Evolutionary conservation across 30 jellyfish, hydroid and myxozoan species (phyloP).

Genomic region (Turritopsis rubra): DNA sequence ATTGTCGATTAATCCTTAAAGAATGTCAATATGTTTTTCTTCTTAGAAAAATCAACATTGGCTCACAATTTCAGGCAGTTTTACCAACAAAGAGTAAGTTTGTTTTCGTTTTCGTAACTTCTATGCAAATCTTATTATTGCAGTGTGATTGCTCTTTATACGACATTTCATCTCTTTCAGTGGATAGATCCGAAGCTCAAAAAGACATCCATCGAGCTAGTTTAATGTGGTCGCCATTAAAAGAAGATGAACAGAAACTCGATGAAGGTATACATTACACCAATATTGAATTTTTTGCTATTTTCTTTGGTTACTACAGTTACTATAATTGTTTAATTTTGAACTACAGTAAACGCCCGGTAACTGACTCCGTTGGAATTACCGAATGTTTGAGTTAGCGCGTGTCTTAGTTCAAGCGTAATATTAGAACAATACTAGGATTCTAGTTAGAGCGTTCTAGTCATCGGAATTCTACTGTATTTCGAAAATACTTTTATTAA

Average conservation of each 20-base stretch:
- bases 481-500: not conserved
- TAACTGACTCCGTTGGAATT: too few species aligned
- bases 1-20: not conserved
- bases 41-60: conserved; percentile 90
- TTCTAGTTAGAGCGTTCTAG: too few species aligned
- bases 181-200: conserved; percentile 46
- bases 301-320: not conserved
- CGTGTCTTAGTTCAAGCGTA: too few species aligned
- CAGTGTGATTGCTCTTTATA: not conserved
- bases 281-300: not conserved
- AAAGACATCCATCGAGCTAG: conserved; percentile 91
- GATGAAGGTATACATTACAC: conserved; percentile 48
- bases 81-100: conserved; percentile 58
- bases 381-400: too few species aligned
- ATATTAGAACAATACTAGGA: too few species aligned
- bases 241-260: conserved; percentile 70
- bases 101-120: not conserved
- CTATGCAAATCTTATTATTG: not conserved
- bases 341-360: too few species aligned
- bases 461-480: not conserved
- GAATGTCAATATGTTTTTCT: not conserved
- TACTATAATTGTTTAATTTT: too few species aligned
- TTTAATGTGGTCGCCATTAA: conserved; percentile 94
- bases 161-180: not conserved
- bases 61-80: conserved; percentile 86